Evolutionary conservation across 2,888 invertebrate species (phyloP).

Genomic region (Apodemia zela): DNA sequence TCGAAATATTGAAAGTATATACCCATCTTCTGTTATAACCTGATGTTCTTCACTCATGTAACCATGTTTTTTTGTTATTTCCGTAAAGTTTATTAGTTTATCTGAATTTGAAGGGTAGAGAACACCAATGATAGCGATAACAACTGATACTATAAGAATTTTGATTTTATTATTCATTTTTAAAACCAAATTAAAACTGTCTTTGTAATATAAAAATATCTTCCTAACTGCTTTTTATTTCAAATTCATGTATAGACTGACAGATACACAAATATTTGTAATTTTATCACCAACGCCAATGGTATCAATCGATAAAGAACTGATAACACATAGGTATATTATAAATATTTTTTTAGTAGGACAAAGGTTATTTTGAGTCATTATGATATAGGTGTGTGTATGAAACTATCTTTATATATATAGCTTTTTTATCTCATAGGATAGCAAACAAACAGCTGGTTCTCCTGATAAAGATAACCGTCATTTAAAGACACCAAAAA

Average conservation of each 20-base stretch:
- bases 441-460: no score
- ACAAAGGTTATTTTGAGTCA: not conserved
- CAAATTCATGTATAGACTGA: not conserved
- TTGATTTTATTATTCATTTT: slow-evolving; percentile 2
- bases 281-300: not conserved
- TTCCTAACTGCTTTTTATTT: not conserved
- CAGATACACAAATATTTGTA: not conserved
- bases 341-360: not conserved
- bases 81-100: slow-evolving; percentile 28
- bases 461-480: no score
- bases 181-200: no score
- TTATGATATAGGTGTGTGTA: not conserved
- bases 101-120: not conserved
- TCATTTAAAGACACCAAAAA: no score
- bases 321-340: not conserved
- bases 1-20: slow-evolving; percentile 35
- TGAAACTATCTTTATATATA: no score
- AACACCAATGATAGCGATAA: not conserved
- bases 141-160: not conserved
- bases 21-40: slow-evolving; percentile 37
- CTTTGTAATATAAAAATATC: not conserved
- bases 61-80: slow-evolving; percentile 28
- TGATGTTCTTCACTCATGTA: slow-evolving; percentile 28
- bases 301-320: not conserved
- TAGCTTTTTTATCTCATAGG: no score